Evolutionary conservation across 2,113 vertebrate species (phyloP).

Genomic region (rat (Rattus norvegicus)): DNA sequence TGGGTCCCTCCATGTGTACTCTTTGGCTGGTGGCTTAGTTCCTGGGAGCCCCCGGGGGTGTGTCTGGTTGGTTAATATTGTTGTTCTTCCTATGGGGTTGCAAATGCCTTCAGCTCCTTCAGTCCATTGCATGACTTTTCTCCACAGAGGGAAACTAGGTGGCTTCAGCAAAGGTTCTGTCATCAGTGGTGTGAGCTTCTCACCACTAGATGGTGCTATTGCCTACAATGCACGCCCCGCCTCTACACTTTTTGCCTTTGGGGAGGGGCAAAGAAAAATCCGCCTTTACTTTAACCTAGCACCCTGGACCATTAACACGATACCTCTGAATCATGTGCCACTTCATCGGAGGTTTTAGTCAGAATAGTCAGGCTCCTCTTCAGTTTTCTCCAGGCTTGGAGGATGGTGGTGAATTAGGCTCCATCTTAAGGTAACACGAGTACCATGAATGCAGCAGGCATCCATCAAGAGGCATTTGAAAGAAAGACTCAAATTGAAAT

Average conservation of each 20-base stretch:
- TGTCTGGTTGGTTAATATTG: no score
- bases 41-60: no score
- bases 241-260: constrained; percentile 12
- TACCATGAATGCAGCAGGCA: background rate
- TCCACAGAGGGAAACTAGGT: no score
- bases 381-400: no score
- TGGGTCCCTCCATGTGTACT: no score
- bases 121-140: background rate
- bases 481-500: background rate
- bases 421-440: fast-evolving
- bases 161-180: background rate
- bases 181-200: background rate
- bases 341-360: background rate
- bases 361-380: background rate
- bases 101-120: no score
- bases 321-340: background rate
- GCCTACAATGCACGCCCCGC: background rate
- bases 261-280: fast-evolving
- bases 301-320: fast-evolving
- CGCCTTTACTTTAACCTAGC: fast-evolving
- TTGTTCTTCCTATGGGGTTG: no score
- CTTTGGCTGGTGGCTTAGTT: no score
- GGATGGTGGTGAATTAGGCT: fast-evolving
- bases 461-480: background rate
- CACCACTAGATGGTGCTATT: constrained; percentile 54